Conservation (phyloP, 2,797 vertebrate species). For the Liparis tanakae region DNA sequence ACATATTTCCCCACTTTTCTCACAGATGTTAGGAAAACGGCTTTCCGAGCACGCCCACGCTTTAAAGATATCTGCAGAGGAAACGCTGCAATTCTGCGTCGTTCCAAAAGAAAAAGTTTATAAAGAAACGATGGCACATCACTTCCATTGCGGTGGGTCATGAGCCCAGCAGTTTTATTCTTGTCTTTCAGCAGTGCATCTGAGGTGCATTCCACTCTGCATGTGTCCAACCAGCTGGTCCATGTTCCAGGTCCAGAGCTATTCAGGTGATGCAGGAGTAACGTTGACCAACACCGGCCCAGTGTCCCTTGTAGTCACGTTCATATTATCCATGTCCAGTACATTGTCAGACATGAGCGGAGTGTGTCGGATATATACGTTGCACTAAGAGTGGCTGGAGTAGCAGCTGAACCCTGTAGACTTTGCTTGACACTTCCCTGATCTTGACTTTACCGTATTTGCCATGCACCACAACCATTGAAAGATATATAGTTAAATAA, state of each 20-base stretch:
- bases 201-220: background rate
- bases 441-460: too few species aligned
- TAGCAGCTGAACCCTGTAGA: background rate
- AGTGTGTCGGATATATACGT: too few species aligned
- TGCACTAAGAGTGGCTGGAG: background rate
- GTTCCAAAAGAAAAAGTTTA: constrained; percentile 4
- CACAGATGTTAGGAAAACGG: constrained; percentile 25
- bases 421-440: too few species aligned
- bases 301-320: background rate
- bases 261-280: background rate
- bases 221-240: constrained; percentile 11
- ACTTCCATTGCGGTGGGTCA: constrained; percentile 36
- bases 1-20: constrained; percentile 35
- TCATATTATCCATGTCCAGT: background rate
- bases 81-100: constrained; percentile 31
- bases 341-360: background rate
- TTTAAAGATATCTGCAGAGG: constrained; percentile 19
- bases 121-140: constrained; percentile 32
- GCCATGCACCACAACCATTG: too few species aligned
- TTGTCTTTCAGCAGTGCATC: constrained; percentile 19
- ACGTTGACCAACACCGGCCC: background rate
- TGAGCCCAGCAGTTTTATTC: constrained; percentile 19
- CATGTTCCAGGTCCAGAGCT: background rate
- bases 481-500: too few species aligned
- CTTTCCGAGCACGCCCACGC: constrained; percentile 40